Conservation (phyloP, 1,140 invertebrate species). For the Pogonomyrmex californicus region DNA sequence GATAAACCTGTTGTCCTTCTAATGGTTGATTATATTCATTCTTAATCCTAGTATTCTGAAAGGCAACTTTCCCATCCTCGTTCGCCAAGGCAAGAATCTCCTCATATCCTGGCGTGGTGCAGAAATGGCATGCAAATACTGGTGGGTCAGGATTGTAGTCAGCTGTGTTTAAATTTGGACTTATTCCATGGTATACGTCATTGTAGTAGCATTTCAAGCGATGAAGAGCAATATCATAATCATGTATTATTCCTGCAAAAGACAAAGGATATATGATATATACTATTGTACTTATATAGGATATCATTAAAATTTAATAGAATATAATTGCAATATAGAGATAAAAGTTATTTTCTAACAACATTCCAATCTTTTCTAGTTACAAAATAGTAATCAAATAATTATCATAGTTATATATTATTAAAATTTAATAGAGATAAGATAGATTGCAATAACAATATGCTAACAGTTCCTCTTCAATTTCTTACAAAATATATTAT, state of each 20-base stretch:
- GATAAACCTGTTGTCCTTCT: conserved; percentile 74
- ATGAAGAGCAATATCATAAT: conserved; percentile 82
- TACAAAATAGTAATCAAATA: neutral
- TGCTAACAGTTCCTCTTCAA: too few relatives aligned
- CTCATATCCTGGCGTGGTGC: conserved; percentile 86
- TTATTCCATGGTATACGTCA: conserved; percentile 83
- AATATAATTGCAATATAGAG: neutral
- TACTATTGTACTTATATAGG: neutral
- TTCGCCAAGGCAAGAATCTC: conserved; percentile 93
- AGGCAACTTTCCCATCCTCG: conserved; percentile 92
- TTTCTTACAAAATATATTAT: too few relatives aligned
- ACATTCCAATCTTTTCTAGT: neutral
- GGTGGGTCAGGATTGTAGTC: conserved; percentile 81
- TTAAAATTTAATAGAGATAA: too few relatives aligned
- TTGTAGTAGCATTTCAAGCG: conserved; percentile 81
- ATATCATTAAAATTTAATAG: neutral
- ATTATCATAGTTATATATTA: too few relatives aligned
- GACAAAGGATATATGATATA: conserved; percentile 8
- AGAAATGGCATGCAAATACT: conserved; percentile 86
- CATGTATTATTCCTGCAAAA: conserved; percentile 75
- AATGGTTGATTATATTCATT: conserved; percentile 65
- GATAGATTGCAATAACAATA: too few relatives aligned
- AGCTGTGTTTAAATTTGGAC: conserved; percentile 76
- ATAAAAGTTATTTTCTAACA: neutral
- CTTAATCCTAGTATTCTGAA: conserved; percentile 87